A percentile compares a stretch with the other conserved stretches of the same genome.
These are phyloP conservation scores for Charaxes varanes DNA, from an alignment of 1,140 invertebrate genomes.

Conservation along the genomic window DNA sequence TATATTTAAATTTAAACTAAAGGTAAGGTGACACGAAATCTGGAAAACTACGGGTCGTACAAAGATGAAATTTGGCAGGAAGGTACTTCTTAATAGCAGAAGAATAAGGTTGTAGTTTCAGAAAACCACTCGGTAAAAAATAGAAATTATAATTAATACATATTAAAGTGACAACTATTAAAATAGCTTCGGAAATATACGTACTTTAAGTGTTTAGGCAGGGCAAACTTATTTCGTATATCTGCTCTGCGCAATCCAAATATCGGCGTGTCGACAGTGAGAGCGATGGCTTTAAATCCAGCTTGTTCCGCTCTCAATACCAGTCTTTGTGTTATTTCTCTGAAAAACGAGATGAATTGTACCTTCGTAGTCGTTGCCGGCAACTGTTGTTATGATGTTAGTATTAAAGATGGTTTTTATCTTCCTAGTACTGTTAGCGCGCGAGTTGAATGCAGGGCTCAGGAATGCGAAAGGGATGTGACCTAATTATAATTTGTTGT, in stretches of 20 bases:
- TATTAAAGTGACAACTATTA: too few species aligned
- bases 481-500: conserved; percentile 5
- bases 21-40: too few species aligned
- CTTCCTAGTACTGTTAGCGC: conserved; percentile 2
- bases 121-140: too few species aligned
- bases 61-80: too few species aligned
- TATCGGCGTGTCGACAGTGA: conserved; percentile 92
- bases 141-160: too few species aligned
- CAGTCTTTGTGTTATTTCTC: conserved; percentile 83
- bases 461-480: conserved; percentile 2
- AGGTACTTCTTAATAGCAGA: too few species aligned
- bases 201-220: conserved; percentile 87
- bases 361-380: too few species aligned
- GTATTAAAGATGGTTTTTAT: too few species aligned
- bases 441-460: conserved; percentile 2
- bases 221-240: conserved; percentile 86
- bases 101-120: too few species aligned
- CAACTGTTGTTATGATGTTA: too few species aligned
- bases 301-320: conserved; percentile 86
- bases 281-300: conserved; percentile 91
- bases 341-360: conserved; percentile 41
- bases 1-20: too few species aligned
- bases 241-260: conserved; percentile 89
- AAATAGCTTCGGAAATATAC: conserved; percentile 7
- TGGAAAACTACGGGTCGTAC: too few species aligned